phyloP scores from a whole-genome alignment of 2,888 invertebrate genomes.

The Pinctada fucata region DNA sequence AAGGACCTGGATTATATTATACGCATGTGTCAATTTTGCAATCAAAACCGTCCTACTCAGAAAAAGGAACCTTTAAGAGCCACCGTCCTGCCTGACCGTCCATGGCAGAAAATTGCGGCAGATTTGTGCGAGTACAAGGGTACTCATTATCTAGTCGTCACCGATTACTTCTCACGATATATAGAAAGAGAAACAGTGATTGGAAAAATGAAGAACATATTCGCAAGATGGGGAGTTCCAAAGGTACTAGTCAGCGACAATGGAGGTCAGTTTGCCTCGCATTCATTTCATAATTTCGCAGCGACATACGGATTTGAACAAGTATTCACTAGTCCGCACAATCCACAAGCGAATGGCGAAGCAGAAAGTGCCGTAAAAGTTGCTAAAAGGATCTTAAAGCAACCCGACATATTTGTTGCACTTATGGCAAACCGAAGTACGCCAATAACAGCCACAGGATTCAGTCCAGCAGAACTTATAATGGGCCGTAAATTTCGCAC shows the following conservation, averaged over 20 bases:
- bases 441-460: neutral
- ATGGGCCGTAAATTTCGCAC: slow-evolving; percentile 38
- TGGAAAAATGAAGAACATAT: slow-evolving; percentile 45
- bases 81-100: slow-evolving; percentile 39
- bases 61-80: slow-evolving; percentile 41
- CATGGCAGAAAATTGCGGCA: slow-evolving; percentile 45
- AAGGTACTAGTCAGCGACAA: slow-evolving; percentile 35
- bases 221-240: slow-evolving; percentile 44
- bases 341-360: slow-evolving; percentile 39
- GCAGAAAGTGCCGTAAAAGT: slow-evolving; percentile 43
- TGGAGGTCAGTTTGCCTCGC: slow-evolving; percentile 36
- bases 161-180: slow-evolving; percentile 46
- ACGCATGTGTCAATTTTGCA: slow-evolving; percentile 36
- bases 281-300: slow-evolving; percentile 32
- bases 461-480: slow-evolving; percentile 33
- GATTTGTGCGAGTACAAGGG: slow-evolving; percentile 43
- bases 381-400: slow-evolving; percentile 36
- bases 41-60: slow-evolving; percentile 34
- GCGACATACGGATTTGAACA: slow-evolving; percentile 24
- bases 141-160: slow-evolving; percentile 35
- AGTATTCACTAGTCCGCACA: slow-evolving; percentile 25
- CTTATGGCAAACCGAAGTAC: slow-evolving; percentile 23
- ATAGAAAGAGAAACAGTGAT: slow-evolving; percentile 37
- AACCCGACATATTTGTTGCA: slow-evolving; percentile 33
- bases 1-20: slow-evolving; percentile 33